Evolutionary conservation across 2,113 vertebrate species (phyloP), one percentile per base, ranked within the genome.

Genomic region (Neomonachus schauinslandi): DNA sequence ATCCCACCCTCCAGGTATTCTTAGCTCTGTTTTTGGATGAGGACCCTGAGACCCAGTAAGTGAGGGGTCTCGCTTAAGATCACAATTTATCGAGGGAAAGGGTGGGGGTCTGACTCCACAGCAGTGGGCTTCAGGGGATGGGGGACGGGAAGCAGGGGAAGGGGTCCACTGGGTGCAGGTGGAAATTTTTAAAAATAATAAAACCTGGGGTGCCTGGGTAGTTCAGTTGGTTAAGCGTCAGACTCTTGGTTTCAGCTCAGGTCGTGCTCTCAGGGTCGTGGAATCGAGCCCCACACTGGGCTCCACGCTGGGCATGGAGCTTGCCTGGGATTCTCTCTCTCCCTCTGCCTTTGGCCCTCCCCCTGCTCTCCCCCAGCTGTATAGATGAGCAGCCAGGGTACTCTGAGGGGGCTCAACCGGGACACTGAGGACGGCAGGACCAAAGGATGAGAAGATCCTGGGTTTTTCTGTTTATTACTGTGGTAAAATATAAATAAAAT

Each of bases 21-120:
- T 77, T 36, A 69, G 61, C 89, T 80, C 91, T 76, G 86, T 76
- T 96, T 91, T 72, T 42, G 36, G 85, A 81, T 74, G 57, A 90
- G 28, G 18, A 85, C 57, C 51, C 16, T 11, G 22, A 94, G 21
- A 79, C 5, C 39, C 33, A 63, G 33, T 84, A 92, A 90, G 18
- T 24, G 55, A 71, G 1, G 4, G 49, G 11, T 89, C 53, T 95
- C 28, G 3, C 76, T 77, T 36, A 72, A 74, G 28, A 76, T 76
- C 69, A 72, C 59, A 53, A 22, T 39, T 33, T 89, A 65, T 10
- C 74, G 21, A 95, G 31, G 42, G 55, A 6, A 18, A 16, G 39
- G 15, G 33, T 39, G 57, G 71, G 33, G 8, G 57, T 94, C n/a
- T 69, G n/a, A 59, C 31, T 19, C 91, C 46, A 61, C 1, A 61